phyloP scores from a whole-genome alignment of 2,888 invertebrate species.

The Caenorhabditis doughertyi region DNA sequence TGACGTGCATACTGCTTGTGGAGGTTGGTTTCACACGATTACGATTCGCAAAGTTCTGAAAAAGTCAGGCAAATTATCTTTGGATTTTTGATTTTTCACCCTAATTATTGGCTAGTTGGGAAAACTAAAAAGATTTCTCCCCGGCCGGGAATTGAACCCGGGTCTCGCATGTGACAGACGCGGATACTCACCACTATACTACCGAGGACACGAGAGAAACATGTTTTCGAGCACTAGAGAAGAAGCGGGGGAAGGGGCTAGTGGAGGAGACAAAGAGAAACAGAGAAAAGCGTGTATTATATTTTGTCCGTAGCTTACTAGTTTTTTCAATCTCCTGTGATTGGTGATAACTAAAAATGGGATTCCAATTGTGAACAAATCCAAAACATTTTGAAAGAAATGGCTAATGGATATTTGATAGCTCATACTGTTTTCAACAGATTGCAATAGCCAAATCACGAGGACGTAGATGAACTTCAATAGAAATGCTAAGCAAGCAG shows the following conservation, averaged over 20 bases:
- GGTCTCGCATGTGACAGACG: constrained; percentile 82
- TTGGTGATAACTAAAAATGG: constrained; percentile 33
- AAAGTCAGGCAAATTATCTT: not conserved
- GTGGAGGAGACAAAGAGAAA: not conserved
- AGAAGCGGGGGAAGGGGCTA: not conserved
- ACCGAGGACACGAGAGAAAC: constrained; percentile 71
- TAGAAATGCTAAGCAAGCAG: constrained; percentile 33
- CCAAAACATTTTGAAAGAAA: constrained; percentile 22
- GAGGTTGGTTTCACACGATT: constrained; percentile 22
- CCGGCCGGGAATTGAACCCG: constrained; percentile 81
- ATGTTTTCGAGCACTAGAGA: not conserved
- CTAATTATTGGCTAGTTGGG: not conserved
- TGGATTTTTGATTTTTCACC: too few species aligned
- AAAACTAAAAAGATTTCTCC: constrained; percentile 69
- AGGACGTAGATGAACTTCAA: constrained; percentile 34
- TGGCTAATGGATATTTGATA: constrained; percentile 28
- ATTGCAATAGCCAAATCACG: constrained; percentile 25
- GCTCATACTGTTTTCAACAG: not conserved
- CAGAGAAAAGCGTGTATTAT: not conserved
- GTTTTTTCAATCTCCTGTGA: constrained; percentile 23
- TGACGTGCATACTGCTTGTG: constrained; percentile 5
- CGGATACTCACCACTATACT: constrained; percentile 82
- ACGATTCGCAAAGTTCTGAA: constrained; percentile 26
- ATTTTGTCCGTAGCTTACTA: constrained; percentile 19
- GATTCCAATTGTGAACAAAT: constrained; percentile 10